A percentile compares a stretch with the other conserved stretches of the same genome.
Evolutionary conservation across 2,888 invertebrate species (phyloP).

Genomic region (Phlogophora meticulosa): DNA sequence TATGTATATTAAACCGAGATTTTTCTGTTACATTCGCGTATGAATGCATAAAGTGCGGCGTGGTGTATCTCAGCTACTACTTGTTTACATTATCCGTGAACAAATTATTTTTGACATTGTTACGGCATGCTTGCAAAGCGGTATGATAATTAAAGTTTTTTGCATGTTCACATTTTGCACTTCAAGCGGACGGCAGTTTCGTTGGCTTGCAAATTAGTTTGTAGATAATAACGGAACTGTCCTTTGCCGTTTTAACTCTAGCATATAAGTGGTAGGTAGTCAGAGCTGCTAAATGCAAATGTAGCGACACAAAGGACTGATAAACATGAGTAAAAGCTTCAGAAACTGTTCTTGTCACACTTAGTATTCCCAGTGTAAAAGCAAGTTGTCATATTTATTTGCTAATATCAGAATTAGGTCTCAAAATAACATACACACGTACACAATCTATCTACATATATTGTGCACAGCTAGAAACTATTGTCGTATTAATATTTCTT

Average conservation of each 20-base stretch:
- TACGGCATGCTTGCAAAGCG: slow-evolving; percentile 33
- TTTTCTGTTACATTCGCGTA: slow-evolving; percentile 73
- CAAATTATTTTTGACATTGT: slow-evolving; percentile 49
- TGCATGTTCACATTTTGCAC: slow-evolving; percentile 15
- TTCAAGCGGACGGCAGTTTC: slow-evolving; percentile 18
- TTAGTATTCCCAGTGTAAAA: slow-evolving; percentile 9
- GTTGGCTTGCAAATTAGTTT: slow-evolving; percentile 25
- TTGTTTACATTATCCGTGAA: slow-evolving; percentile 50
- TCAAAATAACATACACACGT: slow-evolving; percentile 11
- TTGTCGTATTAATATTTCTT: background rate
- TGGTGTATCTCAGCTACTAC: slow-evolving; percentile 45
- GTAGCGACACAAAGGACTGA: slow-evolving; percentile 1
- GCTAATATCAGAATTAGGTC: slow-evolving; percentile 7
- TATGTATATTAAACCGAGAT: slow-evolving; percentile 76
- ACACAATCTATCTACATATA: background rate
- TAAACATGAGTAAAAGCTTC: background rate
- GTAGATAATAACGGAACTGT: slow-evolving; percentile 9
- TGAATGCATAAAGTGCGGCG: slow-evolving; percentile 60
- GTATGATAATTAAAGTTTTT: slow-evolving; percentile 52
- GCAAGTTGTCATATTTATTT: slow-evolving; percentile 24
- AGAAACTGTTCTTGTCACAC: background rate
- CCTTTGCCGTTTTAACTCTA: slow-evolving; percentile 17
- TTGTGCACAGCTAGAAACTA: slow-evolving; percentile 6
- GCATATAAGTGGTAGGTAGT: background rate
- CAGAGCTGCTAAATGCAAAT: too few species aligned